Base-by-base conservation (phyloP, 2,113 vertebrate species). In the Siniperca knerii region DNA sequence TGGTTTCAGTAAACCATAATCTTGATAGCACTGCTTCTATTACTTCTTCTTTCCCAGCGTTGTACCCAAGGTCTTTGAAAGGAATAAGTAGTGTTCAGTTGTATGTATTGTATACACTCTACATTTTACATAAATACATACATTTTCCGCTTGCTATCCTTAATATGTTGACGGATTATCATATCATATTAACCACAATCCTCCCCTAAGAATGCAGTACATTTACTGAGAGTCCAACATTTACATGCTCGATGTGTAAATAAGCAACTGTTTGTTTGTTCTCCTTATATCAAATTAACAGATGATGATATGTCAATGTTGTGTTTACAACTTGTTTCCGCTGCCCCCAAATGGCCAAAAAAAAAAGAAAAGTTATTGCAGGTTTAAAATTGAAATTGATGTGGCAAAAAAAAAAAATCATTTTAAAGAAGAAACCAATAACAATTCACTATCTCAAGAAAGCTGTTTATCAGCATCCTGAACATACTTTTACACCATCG, bases 371-470 rank as follows among this genome's bases (percentile, higher is more conserved):
- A 16, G 8, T 12, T 18, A 48, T 20, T 46, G 21, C 23, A 68
- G 29, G n/a, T 68, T 40, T 33, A 1, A 60, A 52, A 52, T 46
- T 21, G 1, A 71, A 79, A 79, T 69, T 8, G 0, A 20, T 44
- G 60, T 54, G 0, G 35, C 21, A 65, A 68, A 60, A 68, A 60
- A 68, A 60, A 25, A 25, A 82, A 76, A 71, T 50, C 54, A 20
- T 48, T 85, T 58, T 13, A 57, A 54, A 80, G 11, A 54, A 80
- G 11, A 77, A 83, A 72, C 4, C 42, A 40, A 4, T 42, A 61
- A 21, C 25, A 79, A 64, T 37, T 18, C 25, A 18, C 4, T 6
- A 29, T 67, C 9, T 75, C 54, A 79, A 73, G 35, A 37, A 21
- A 7, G 20, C 20, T 46, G 62, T 70, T 50, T 64, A 55, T 83